A percentile compares a stretch with the other conserved stretches of the same genome.
These are phyloP conservation scores for Leontocebus nigricollis DNA, from an alignment of 2,797 vertebrate species.

Conservation along the genomic window DNA sequence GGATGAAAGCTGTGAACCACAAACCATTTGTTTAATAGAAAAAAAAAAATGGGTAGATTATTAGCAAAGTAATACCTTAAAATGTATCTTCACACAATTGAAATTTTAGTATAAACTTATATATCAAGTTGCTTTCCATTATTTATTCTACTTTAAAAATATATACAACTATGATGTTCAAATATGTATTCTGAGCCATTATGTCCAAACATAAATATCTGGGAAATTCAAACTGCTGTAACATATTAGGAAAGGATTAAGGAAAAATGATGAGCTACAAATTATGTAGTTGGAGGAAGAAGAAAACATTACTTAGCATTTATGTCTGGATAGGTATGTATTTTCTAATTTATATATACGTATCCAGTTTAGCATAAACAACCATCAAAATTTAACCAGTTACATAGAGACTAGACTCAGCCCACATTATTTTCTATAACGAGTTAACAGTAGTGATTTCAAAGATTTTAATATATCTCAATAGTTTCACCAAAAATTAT, in stretches of 20 bases:
- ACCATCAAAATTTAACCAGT: slow-evolving; percentile 25
- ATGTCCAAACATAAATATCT: slow-evolving; percentile 79
- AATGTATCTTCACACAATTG: slow-evolving; percentile 69
- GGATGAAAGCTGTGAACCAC: slow-evolving; percentile 54
- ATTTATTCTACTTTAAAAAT: slow-evolving; percentile 79
- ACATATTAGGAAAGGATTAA: slow-evolving; percentile 70
- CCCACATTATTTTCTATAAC: slow-evolving; percentile 1
- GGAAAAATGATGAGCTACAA: slow-evolving; percentile 49
- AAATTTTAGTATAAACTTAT: slow-evolving; percentile 74
- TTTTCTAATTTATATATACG: slow-evolving; percentile 42
- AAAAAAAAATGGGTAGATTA: slow-evolving; percentile 70
- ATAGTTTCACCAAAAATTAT: slow-evolving; percentile 45
- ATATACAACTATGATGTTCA: slow-evolving; percentile 82
- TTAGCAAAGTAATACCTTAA: slow-evolving; percentile 77
- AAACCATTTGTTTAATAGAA: slow-evolving; percentile 52
- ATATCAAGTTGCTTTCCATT: slow-evolving; percentile 74
- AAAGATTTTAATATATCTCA: slow-evolving; percentile 28
- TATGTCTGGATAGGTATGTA: background rate
- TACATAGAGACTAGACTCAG: slow-evolving; percentile 34
- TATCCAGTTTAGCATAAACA: background rate
- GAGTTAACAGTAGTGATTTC: slow-evolving; percentile 21
- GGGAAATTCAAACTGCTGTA: slow-evolving; percentile 73
- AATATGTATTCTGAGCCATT: slow-evolving; percentile 75
- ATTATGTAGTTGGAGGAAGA: slow-evolving; percentile 67
- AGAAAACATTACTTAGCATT: slow-evolving; percentile 35